Evolutionary conservation across 2,888 invertebrate species (phyloP).

Genomic region (Protula sp.): DNA sequence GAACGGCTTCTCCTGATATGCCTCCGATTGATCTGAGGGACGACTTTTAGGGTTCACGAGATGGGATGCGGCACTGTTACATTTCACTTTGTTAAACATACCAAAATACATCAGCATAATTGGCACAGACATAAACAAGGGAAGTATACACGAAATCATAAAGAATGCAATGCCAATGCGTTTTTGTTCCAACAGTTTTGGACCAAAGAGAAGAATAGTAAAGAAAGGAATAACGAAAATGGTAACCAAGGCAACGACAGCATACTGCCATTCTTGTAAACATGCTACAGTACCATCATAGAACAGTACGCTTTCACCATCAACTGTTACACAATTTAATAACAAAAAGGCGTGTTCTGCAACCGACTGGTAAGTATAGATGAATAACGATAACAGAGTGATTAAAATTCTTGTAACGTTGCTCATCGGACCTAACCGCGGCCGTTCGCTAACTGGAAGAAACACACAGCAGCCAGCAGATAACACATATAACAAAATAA

Average conservation of each 20-base stretch:
- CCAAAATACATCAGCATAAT: conserved; percentile 3
- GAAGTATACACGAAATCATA: conserved; percentile 7
- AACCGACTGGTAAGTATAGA: conserved; percentile 12
- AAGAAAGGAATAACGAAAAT: conserved; percentile 19
- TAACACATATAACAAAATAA: conserved; percentile 5
- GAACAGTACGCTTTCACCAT: conserved; percentile 9
- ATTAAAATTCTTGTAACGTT: conserved; percentile 2
- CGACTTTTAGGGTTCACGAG: too few species aligned
- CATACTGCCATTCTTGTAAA: conserved; percentile 18
- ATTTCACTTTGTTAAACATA: neutral
- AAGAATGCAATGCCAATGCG: conserved; percentile 3
- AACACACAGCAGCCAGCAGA: conserved; percentile 3
- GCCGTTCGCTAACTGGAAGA: neutral
- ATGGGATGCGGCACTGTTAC: too few species aligned
- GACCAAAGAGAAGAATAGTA: conserved; percentile 11
- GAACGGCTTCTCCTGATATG: too few species aligned
- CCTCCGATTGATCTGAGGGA: too few species aligned
- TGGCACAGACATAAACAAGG: conserved; percentile 10
- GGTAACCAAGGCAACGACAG: conserved; percentile 4
- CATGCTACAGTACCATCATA: conserved; percentile 17
- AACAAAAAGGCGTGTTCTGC: conserved; percentile 10
- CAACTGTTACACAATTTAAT: conserved; percentile 10
- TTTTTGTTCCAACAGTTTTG: conserved; percentile 8
- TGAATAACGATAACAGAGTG: conserved; percentile 9
- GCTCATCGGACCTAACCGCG: neutral